These are phyloP conservation scores for Sebastes dallii DNA, from an alignment of 2,797 vertebrate species.

Conservation along the genomic window DNA sequence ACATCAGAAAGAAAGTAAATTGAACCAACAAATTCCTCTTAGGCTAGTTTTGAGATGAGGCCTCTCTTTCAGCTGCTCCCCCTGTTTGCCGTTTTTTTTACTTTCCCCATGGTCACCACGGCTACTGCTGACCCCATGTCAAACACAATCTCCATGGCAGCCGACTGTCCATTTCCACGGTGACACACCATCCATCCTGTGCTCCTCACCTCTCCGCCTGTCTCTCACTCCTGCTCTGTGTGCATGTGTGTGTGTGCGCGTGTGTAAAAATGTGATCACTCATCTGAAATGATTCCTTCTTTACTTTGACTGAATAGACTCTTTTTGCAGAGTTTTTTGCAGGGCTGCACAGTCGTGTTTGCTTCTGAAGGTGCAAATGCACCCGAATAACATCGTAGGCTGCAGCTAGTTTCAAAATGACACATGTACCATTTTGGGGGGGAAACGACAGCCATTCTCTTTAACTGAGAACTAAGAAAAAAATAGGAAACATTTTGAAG, in stretches of 20 bases:
- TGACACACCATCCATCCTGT: slow-evolving; percentile 78
- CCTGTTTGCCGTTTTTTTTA: slow-evolving; percentile 36
- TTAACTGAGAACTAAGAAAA: slow-evolving; percentile 14
- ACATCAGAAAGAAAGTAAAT: background rate
- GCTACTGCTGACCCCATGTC: slow-evolving; percentile 34
- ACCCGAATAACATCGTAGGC: slow-evolving; percentile 15
- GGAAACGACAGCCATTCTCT: slow-evolving; percentile 22
- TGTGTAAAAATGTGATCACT: slow-evolving; percentile 25
- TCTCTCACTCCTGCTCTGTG: slow-evolving; percentile 65
- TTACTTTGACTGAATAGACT: background rate
- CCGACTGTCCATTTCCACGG: slow-evolving; percentile 46
- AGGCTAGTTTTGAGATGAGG: slow-evolving; percentile 67
- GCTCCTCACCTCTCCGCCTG: slow-evolving; percentile 78
- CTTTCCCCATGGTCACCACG: slow-evolving; percentile 36
- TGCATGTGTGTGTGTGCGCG: slow-evolving; percentile 8
- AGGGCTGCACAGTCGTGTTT: background rate
- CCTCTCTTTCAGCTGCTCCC: slow-evolving; percentile 20
- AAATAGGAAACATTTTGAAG: background rate
- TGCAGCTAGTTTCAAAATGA: slow-evolving; percentile 56
- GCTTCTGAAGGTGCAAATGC: background rate
- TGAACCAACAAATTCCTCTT: background rate
- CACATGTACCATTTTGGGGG: background rate
- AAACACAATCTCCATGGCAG: slow-evolving; percentile 15
- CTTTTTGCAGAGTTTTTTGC: background rate
- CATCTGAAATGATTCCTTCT: slow-evolving; percentile 51